Evolutionary conservation across 2,888 invertebrate species (phyloP).

Genomic region (Dicycla oo): DNA sequence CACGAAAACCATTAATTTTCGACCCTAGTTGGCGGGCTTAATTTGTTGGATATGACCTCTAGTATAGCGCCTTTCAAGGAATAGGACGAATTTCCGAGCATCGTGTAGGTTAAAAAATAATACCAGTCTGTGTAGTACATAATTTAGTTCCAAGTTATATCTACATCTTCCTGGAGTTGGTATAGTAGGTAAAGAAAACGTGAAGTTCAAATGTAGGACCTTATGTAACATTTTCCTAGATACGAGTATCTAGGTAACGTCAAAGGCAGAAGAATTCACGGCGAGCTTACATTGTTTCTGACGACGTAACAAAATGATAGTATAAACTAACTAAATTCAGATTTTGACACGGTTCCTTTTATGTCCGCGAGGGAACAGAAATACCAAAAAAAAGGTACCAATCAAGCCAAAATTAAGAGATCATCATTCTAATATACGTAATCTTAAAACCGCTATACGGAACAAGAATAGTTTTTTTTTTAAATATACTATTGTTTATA

Average conservation of each 20-base stretch:
- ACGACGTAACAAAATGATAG: conserved; percentile 26
- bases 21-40: no score
- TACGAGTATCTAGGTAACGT: conserved; percentile 38
- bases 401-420: conserved; percentile 59
- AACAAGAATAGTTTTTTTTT: conserved; percentile 66
- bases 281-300: conserved; percentile 35
- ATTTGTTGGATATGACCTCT: no score
- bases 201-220: conserved; percentile 6
- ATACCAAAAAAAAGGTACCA: neutral
- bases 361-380: neutral
- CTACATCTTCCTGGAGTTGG: neutral
- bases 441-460: conserved; percentile 61
- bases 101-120: neutral
- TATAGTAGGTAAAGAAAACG: conserved; percentile 12
- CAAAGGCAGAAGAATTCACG: conserved; percentile 35
- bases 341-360: conserved; percentile 7
- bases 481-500: conserved; percentile 78
- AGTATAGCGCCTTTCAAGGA: no score
- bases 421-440: conserved; percentile 55
- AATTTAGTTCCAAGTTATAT: neutral
- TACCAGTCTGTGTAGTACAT: neutral
- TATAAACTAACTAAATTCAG: conserved; percentile 20
- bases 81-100: no score
- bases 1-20: no score
- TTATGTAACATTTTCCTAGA: conserved; percentile 24